These are phyloP conservation scores for silkworm (Bombyx mori) DNA, from an alignment of 1,140 invertebrate genomes.

Conservation along the genomic window DNA sequence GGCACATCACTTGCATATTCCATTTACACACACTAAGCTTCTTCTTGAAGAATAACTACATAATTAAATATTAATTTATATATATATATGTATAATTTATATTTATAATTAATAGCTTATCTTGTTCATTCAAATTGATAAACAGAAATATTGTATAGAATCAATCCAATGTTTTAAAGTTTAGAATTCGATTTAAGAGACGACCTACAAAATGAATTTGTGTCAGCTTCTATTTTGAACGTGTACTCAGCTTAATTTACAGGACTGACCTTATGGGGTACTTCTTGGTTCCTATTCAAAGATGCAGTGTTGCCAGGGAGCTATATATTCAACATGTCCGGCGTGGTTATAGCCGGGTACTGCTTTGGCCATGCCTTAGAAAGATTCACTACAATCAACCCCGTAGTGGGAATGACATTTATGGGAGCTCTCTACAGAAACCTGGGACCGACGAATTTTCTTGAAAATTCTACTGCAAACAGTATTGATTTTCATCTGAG, in stretches of 20 bases:
- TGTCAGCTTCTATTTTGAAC: too few relatives aligned
- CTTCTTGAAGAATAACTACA: too few relatives aligned
- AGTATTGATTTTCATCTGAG: constrained; percentile 74
- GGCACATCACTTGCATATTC: too few relatives aligned
- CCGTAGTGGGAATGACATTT: constrained; percentile 88
- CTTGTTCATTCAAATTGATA: too few relatives aligned
- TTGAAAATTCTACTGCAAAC: constrained; percentile 74
- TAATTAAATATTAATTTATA: too few relatives aligned
- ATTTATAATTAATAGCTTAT: too few relatives aligned
- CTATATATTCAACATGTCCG: constrained; percentile 81
- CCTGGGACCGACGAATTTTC: constrained; percentile 76
- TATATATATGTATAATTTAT: too few relatives aligned
- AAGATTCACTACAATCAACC: constrained; percentile 80
- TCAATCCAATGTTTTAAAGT: too few relatives aligned
- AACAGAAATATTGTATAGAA: too few relatives aligned
- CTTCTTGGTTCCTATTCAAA: constrained; percentile 80
- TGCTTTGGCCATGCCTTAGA: constrained; percentile 83
- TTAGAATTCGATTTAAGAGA: too few relatives aligned
- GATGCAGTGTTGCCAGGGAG: constrained; percentile 80
- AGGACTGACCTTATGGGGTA: constrained; percentile 80
- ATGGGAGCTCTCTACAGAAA: constrained; percentile 84
- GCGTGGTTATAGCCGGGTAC: constrained; percentile 80
- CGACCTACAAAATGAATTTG: too few relatives aligned
- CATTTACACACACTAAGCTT: too few relatives aligned
- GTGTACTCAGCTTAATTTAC: constrained; percentile 3